Evolutionary conservation across 2,888 invertebrate genomes (phyloP).

Genomic region (Aphrophora alni): DNA sequence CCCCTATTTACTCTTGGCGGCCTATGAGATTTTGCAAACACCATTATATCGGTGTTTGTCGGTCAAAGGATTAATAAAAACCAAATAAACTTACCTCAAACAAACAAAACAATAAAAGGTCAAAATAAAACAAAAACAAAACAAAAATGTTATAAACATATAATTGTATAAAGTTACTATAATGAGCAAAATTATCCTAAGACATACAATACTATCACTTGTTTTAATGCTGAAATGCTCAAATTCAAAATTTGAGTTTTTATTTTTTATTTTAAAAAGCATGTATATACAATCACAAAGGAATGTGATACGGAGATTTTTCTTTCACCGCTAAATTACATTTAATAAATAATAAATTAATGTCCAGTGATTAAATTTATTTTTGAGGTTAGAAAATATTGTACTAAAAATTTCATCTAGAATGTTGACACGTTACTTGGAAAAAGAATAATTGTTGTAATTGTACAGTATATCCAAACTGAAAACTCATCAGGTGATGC

Average conservation of each 20-base stretch:
- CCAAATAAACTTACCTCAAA: neutral
- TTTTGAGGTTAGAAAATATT: no score
- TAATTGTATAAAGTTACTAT: neutral
- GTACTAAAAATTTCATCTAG: no score
- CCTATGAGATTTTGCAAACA: no score
- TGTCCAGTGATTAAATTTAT: slow-evolving; percentile 7
- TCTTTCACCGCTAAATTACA: neutral
- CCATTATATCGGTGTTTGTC: no score
- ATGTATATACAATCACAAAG: neutral
- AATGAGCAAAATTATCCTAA: neutral
- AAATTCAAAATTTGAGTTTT: neutral
- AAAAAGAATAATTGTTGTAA: no score
- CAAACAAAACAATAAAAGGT: neutral
- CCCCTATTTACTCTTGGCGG: no score
- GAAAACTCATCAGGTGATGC: no score
- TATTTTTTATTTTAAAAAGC: neutral
- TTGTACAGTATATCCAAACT: no score
- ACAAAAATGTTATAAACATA: neutral
- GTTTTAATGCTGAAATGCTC: neutral
- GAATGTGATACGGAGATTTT: neutral
- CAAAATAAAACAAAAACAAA: neutral
- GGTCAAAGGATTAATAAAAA: no score
- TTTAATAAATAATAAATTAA: neutral
- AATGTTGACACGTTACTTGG: no score
- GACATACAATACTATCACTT: neutral